Evolutionary conservation across 2,797 vertebrate genomes (phyloP).

Genomic region (Bovichtus diacanthus): DNA sequence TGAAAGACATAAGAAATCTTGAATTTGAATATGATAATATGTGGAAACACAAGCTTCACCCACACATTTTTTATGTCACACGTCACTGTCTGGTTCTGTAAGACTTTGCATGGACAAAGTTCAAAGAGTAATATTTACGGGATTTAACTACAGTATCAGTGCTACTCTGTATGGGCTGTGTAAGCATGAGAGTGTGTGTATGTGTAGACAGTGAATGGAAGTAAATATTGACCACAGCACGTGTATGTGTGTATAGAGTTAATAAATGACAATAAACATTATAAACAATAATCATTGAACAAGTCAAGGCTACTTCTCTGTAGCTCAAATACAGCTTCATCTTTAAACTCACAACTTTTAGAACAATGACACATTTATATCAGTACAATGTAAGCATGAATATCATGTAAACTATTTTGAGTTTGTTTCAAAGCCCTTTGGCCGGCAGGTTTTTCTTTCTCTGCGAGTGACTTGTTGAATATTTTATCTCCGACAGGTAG

Average conservation of each 20-base stretch:
- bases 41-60: background rate
- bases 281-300: too few species aligned
- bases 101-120: slow-evolving; percentile 46
- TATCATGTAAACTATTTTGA: background rate
- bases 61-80: background rate
- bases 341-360: background rate
- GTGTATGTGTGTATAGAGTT: background rate
- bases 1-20: background rate
- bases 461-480: slow-evolving; percentile 65
- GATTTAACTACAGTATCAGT: background rate
- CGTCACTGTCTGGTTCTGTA: background rate
- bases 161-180: background rate
- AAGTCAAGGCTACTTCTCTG: background rate
- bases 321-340: background rate
- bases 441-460: slow-evolving; percentile 29
- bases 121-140: background rate
- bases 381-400: background rate
- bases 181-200: background rate
- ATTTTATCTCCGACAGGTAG: slow-evolving; percentile 67
- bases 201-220: background rate
- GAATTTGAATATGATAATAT: slow-evolving; percentile 55
- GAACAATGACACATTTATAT: background rate
- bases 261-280: background rate
- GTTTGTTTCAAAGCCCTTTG: slow-evolving; percentile 4
- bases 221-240: slow-evolving; percentile 13